Conservation (phyloP, 1,140 invertebrate species). For the Diploscapter pachys region DNA sequence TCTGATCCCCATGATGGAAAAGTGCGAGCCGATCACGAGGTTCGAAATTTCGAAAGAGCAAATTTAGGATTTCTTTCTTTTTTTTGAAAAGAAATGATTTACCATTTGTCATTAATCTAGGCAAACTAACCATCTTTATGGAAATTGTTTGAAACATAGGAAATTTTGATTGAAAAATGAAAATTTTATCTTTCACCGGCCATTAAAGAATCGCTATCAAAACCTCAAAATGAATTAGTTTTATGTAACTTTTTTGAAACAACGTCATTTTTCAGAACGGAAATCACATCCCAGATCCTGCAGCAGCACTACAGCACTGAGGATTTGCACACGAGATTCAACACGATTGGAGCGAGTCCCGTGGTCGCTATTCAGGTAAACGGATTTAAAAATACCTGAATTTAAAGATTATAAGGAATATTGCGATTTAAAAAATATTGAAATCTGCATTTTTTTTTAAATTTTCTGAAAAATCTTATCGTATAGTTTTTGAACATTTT, state of each 20-base stretch:
- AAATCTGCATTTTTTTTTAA: no score
- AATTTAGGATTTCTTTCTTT: no score
- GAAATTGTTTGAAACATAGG: no score
- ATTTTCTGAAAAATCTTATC: no score
- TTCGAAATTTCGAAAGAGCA: neutral
- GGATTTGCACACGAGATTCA: neutral
- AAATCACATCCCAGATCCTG: neutral
- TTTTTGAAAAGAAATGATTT: no score
- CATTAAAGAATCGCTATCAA: neutral
- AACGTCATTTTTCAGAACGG: no score
- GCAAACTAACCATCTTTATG: no score
- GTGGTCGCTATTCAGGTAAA: neutral
- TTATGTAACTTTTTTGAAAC: neutral
- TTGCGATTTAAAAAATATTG: no score
- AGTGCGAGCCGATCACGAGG: slow-evolving; percentile 5
- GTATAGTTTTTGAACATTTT: no score
- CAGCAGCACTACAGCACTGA: neutral
- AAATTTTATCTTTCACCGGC: neutral
- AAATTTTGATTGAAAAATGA: neutral
- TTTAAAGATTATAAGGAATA: no score
- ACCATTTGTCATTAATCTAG: no score
- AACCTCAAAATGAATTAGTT: neutral
- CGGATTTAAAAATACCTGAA: no score
- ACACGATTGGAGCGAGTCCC: slow-evolving; percentile 1
- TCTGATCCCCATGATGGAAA: slow-evolving; percentile 5